Evolutionary conservation across 2,113 vertebrate genomes (phyloP), one percentile per base, ranked within the genome.

Genomic region (Cebus imitator): DNA sequence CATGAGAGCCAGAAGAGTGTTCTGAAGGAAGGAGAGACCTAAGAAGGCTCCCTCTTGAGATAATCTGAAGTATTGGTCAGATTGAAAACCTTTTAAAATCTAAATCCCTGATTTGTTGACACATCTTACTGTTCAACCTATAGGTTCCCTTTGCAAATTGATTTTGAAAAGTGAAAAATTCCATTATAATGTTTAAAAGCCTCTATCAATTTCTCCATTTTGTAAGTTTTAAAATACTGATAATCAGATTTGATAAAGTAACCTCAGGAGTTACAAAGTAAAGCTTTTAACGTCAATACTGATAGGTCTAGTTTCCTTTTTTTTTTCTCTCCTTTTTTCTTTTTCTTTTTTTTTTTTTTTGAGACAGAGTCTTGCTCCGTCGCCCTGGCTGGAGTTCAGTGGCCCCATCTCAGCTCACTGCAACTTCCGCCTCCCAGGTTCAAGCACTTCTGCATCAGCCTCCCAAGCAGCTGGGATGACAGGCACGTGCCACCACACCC

Each of bases 121-220:
- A 55, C 66, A 45, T 35, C 37, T 88, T 93, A 81, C 9, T 92
- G 12, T 89, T 90, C 48, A 83, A 45, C 40, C 6, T 50, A 70
- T 12, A 83, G 30, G 40, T 82, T 93, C 30, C 58, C 40, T 82
- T 93, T 85, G 88, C 66, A 91, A 91, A 93, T 27, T 80, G 12
- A 66, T 78, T 95, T 91, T 91, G 25, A 73, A 40, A 91, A 78
- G 14, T 92, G 32, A 79, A 97, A 93, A 84, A n/a, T 79, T 57
- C 21, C 17, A 21, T 94, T 88, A 14, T 58, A 79, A 78, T 72
- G 50, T 70, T 72, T 61, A 73, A 68, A 84, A 84, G 8, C 10
- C 45, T 57, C 13, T 68, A 73, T 35, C 80, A n/a, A 80, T 89
- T 55, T 94, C 37, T 58, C 40, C 40, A 52, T 79, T 52, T 90